phyloP scores from a whole-genome alignment of 2,113 vertebrate species.

The Sylvicapra grimmia region DNA sequence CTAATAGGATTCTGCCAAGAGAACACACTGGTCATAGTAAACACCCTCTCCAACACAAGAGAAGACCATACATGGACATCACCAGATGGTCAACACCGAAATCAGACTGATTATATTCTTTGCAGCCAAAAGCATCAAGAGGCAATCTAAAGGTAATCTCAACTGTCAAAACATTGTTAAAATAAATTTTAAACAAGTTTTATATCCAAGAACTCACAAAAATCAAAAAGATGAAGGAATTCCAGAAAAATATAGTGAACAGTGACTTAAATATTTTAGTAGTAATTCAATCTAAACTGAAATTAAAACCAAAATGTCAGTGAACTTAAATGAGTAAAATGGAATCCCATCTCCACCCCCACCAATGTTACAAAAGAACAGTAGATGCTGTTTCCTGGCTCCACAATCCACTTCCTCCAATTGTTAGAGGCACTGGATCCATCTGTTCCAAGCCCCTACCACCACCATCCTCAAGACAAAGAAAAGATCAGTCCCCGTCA shows the following conservation, averaged over 20 bases:
- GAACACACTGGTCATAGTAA: background rate
- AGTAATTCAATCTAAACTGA: background rate
- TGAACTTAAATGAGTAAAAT: constrained; percentile 31
- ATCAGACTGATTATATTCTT: background rate
- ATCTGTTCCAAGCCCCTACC: background rate
- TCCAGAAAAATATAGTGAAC: constrained; percentile 7
- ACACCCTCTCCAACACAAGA: background rate
- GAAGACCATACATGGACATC: background rate
- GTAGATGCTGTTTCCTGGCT: constrained; percentile 48
- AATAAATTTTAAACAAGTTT: constrained; percentile 42
- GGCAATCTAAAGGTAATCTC: background rate
- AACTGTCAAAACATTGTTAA: background rate
- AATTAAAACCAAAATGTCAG: constrained; percentile 29
- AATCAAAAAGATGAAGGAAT: constrained; percentile 9
- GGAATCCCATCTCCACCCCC: background rate
- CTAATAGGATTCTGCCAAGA: background rate
- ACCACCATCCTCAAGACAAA: background rate
- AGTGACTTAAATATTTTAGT: constrained; percentile 7
- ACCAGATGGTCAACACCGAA: background rate
- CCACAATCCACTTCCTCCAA: constrained; percentile 47
- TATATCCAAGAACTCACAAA: constrained; percentile 29
- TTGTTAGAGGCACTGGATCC: constrained; percentile 21
- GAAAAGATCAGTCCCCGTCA: background rate
- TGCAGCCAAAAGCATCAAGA: background rate
- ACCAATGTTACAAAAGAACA: background rate